Evolutionary conservation across 2,888 invertebrate species (phyloP), one percentile per base, ranked within the genome.

Genomic region (Cremastinae sp.): DNA sequence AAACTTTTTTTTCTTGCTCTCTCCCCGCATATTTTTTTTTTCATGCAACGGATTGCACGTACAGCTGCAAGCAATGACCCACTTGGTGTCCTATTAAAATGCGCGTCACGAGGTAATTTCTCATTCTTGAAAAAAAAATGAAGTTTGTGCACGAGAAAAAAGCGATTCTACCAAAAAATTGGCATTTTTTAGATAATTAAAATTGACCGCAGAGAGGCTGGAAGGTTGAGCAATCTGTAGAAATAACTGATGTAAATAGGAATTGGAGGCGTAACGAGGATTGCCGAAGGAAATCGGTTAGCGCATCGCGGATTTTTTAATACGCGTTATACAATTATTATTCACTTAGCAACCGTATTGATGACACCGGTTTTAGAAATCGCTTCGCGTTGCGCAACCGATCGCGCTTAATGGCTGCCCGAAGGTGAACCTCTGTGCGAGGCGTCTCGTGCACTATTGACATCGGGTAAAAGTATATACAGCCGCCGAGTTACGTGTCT

Each of bases 341-440:
- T 70, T 74, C 77, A 74, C 74, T 77, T 68, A 70, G 76, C 73
- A 70, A 77, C 58, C 65, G 69, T 65, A 70, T 77, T 74, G 76
- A 77, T 74, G 76, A 77, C 76, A 77, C 76, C 73, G 73, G 73
- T 77, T 70, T 75, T 77, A 77, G 76, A 77, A 77, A 77, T 77
- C 76, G 73, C 28, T 28, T 54, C 41, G 59, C 12, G 61, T 70
- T 70, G 41, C 69, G 76, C 73, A 73, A 77, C 56, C 38, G 34
- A 14, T 51, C 36, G 36, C 62, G 16, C 41, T 47, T 47, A 70
- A 47, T 58, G 28, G 58, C 65, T 51, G 53, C 59, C 65, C 76
- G 76, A 77, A 77, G 76, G 76, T 77, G 73, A 77, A 74, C 73
- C 65, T 74, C 69, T 76, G 47, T 64, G 59, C 64, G 45, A 14